Conservation (phyloP, 1,140 invertebrate species). For the Ceratosolen fusciceps region DNA sequence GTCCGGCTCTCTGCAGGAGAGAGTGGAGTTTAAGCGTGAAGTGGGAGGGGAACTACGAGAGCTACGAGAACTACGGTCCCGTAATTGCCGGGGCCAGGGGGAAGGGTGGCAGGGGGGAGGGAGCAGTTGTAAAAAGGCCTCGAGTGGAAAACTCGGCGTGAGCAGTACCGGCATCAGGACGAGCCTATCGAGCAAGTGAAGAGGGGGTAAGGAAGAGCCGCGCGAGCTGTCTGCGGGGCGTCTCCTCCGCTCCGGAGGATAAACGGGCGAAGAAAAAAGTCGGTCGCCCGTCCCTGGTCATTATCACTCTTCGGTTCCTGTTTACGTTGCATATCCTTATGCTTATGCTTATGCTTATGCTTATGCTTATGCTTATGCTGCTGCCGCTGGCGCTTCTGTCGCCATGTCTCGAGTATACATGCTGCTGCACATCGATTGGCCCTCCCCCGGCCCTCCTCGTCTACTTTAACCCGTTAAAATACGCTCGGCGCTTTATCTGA, state of each 20-base stretch:
- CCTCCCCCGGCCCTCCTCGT: not conserved
- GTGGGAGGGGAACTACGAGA: too few species aligned
- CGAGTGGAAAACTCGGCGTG: constrained; percentile 14
- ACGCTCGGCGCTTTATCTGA: not conserved
- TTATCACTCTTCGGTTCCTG: not conserved
- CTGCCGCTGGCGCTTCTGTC: not conserved
- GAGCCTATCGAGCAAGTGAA: not conserved
- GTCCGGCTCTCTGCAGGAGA: too few species aligned
- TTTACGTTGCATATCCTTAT: not conserved
- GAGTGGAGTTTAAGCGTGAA: too few species aligned
- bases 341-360: too few species aligned
- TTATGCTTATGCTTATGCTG: too few species aligned
- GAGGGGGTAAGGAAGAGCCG: constrained; percentile 7
- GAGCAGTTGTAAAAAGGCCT: constrained; percentile 30
- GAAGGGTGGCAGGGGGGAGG: not conserved
- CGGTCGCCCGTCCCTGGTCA: not conserved
- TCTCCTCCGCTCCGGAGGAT: not conserved
- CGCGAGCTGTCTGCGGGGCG: constrained; percentile 23
- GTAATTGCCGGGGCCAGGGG: not conserved
- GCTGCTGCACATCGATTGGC: not conserved
- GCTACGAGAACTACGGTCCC: too few species aligned
- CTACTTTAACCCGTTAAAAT: not conserved
- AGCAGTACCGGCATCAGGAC: not conserved
- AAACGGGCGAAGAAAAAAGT: too few species aligned
- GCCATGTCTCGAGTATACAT: too few species aligned